Conservation (phyloP, 92 coral and sea anemone species). For the Nematostella vectensis region DNA sequence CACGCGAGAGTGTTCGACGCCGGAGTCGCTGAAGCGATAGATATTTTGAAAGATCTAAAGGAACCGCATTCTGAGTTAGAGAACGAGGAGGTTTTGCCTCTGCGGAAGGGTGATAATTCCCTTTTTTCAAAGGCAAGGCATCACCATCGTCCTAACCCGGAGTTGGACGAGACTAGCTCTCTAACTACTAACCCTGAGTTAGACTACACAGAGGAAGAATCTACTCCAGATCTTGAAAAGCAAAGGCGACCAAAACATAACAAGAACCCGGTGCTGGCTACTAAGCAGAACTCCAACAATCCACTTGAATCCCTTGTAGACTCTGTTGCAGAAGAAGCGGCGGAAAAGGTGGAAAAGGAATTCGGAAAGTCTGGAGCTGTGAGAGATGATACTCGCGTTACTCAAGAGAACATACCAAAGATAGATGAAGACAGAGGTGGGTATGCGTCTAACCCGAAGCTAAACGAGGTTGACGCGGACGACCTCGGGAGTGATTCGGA, state of each 20-base stretch:
- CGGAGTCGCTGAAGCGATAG: constrained; percentile 15
- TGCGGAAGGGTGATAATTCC: too few relatives aligned
- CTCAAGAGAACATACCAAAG: not conserved
- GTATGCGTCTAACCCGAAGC: not conserved
- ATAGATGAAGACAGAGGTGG: not conserved
- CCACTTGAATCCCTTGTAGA: constrained; percentile 12
- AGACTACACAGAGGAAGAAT: not conserved
- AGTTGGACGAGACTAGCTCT: too few relatives aligned
- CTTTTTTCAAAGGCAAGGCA: too few relatives aligned
- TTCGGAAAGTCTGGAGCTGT: not conserved
- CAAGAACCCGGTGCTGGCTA: not conserved
- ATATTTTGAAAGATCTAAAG: constrained; percentile 4
- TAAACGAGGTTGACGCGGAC: not conserved
- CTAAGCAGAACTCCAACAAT: not conserved
- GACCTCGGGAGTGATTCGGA: not conserved
- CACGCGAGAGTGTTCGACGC: not conserved
- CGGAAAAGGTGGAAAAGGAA: constrained; percentile 20
- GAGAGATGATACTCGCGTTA: not conserved
- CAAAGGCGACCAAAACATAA: not conserved
- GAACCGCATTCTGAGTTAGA: not conserved
- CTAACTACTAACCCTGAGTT: too few relatives aligned
- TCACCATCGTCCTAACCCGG: too few relatives aligned
- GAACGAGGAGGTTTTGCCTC: too few relatives aligned
- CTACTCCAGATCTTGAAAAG: not conserved
- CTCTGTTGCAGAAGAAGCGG: constrained; percentile 25